Evolutionary conservation across 1,140 invertebrate genomes (phyloP), one percentile per base, ranked within the genome.

Genomic region (Ostrea edulis): DNA sequence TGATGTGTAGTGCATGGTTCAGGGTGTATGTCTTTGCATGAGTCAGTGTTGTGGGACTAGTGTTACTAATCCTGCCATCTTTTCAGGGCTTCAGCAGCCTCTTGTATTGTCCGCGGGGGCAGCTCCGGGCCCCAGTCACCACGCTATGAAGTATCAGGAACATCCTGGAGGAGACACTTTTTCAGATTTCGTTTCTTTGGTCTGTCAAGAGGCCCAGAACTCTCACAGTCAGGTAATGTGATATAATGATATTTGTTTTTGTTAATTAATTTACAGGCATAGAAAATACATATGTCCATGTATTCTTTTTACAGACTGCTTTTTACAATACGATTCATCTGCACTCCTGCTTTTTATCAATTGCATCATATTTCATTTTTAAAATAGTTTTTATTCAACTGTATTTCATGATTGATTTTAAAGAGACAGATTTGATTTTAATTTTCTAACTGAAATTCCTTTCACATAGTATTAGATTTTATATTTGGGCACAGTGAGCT

Each of bases 101-200:
- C 85, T 89, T 84, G 88, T 83, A 44, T 88, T 90, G 83, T 83
- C 35, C 55, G 87, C 81, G 82, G 86, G 77, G 25, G 86, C 82
- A 22, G 89, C 87, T 44, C 90, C 88, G 29, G 87, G 86, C 25
- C 90, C 89, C 62, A 85, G 88, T 25, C 90, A 90, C 12, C 90
- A 90, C 14, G 86, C 88, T 53, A 90, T 92, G 90, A 93, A 93
- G 87, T 97, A 97, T 91, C 97, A 97, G 52, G 97, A 97, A 92
- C 97, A 97, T 92, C 92, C 92, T 55, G 91, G 91, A 53, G 97
- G 97, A 54, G 98, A 99, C 95, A 98, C 97, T 0, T 96, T 99
- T 86, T 97, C 98, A 0, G 98, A 99, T 95, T 99, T 99, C 95
- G 98, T 99, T 54, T 99, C 98, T 54, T 98, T 99, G 92, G 98